Conservation (phyloP, 2,888 invertebrate genomes). For the Cybosia mesomella region DNA sequence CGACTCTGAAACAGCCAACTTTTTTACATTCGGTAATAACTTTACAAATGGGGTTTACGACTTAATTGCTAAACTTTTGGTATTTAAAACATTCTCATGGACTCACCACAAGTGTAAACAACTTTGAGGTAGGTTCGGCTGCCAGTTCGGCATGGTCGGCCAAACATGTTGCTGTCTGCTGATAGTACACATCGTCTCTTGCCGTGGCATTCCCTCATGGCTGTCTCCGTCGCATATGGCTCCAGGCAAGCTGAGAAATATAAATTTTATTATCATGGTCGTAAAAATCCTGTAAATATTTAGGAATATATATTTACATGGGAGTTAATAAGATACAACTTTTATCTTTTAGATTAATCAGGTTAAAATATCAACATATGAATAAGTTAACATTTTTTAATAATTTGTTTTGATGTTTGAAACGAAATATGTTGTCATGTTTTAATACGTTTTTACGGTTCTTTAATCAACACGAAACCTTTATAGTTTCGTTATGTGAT, state of each 20-base stretch:
- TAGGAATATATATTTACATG: constrained; percentile 6
- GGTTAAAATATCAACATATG: constrained; percentile 8
- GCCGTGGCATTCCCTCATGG: constrained; percentile 95
- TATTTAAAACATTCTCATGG: constrained; percentile 39
- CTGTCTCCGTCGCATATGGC: constrained; percentile 96
- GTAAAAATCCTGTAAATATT: constrained; percentile 42
- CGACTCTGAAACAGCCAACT: constrained; percentile 27
- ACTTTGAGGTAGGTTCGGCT: constrained; percentile 95
- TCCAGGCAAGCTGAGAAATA: constrained; percentile 91
- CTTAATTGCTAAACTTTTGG: constrained; percentile 34
- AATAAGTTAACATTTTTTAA: not conserved
- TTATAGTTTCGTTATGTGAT: too few species aligned
- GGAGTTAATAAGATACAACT: not conserved
- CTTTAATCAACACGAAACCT: too few species aligned
- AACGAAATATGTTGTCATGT: not conserved
- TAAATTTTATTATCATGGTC: constrained; percentile 28
- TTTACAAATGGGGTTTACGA: constrained; percentile 37
- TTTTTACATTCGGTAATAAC: constrained; percentile 30
- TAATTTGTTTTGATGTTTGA: not conserved
- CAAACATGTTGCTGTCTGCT: constrained; percentile 94
- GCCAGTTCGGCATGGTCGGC: constrained; percentile 92
- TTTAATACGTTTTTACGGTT: too few species aligned
- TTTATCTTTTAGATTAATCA: constrained; percentile 9
- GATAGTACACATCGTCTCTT: constrained; percentile 92
- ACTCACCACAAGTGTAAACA: constrained; percentile 95